Percentiles rank a stretch among this genome's conserved stretches.
Evolutionary conservation across 1,140 invertebrate genomes (phyloP).

Genomic region (Palaemon carinicauda): DNA sequence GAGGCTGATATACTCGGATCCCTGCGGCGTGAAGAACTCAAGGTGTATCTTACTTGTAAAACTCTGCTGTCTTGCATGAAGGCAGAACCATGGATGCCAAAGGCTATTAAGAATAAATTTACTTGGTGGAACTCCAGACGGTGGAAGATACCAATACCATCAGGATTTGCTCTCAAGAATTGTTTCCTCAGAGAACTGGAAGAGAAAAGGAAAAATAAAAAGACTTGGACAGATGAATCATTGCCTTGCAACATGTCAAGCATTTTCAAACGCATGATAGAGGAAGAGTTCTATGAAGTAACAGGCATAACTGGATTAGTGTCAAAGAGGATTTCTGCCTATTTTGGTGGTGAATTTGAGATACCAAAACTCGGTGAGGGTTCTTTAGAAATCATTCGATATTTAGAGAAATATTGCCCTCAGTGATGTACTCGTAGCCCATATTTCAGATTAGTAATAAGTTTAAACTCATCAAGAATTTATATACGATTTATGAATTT

Average conservation of each 20-base stretch:
- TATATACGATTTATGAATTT: too few species aligned
- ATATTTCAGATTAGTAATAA: too few species aligned
- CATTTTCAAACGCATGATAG: background rate
- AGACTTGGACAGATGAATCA: background rate
- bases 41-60: background rate
- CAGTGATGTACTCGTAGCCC: too few species aligned
- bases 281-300: background rate
- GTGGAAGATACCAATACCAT: background rate
- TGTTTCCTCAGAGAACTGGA: background rate
- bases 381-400: background rate
- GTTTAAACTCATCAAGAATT: too few species aligned
- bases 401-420: background rate
- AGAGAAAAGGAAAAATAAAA: background rate
- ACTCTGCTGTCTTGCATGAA: background rate
- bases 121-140: background rate
- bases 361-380: background rate
- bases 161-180: background rate
- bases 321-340: background rate
- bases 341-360: constrained; percentile 13
- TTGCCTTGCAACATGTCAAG: background rate
- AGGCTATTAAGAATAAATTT: background rate
- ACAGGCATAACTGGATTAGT: background rate
- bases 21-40: background rate
- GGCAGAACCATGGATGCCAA: constrained; percentile 10
- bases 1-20: background rate